Percentiles rank a stretch among this genome's conserved stretches.
Evolutionary conservation across 2,113 vertebrate species (phyloP).

Genomic region (Pandion haliaetus): DNA sequence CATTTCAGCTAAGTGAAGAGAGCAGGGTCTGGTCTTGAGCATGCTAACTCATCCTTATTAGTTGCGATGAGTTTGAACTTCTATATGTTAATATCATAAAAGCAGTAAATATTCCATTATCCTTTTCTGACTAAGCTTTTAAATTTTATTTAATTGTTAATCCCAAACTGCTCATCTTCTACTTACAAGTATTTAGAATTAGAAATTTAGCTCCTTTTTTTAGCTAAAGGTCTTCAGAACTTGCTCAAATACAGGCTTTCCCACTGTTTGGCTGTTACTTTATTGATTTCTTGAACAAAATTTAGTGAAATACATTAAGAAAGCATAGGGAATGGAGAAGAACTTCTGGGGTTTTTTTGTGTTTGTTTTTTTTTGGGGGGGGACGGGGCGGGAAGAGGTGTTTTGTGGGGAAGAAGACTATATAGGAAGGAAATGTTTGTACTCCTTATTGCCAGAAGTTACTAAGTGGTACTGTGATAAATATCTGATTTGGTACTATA

Average conservation of each 20-base stretch:
- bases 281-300: background rate
- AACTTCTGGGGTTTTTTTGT: background rate
- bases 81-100: background rate
- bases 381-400: background rate
- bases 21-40: background rate
- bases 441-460: background rate
- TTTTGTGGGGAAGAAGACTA: background rate
- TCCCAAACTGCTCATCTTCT: background rate
- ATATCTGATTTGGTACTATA: background rate
- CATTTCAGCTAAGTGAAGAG: background rate
- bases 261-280: background rate
- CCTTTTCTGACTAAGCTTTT: background rate
- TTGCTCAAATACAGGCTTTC: background rate
- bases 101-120: background rate
- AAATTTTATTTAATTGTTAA: background rate
- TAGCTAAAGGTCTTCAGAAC: background rate
- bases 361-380: background rate
- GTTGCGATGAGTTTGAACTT: background rate
- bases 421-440: background rate
- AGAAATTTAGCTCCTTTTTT: background rate
- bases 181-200: background rate
- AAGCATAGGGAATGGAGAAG: background rate
- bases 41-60: background rate
- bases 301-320: background rate
- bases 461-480: background rate